Evolutionary conservation across 2,113 vertebrate genomes (phyloP), one percentile per base, ranked within the genome.

Genomic region (Chionomys nivalis): DNA sequence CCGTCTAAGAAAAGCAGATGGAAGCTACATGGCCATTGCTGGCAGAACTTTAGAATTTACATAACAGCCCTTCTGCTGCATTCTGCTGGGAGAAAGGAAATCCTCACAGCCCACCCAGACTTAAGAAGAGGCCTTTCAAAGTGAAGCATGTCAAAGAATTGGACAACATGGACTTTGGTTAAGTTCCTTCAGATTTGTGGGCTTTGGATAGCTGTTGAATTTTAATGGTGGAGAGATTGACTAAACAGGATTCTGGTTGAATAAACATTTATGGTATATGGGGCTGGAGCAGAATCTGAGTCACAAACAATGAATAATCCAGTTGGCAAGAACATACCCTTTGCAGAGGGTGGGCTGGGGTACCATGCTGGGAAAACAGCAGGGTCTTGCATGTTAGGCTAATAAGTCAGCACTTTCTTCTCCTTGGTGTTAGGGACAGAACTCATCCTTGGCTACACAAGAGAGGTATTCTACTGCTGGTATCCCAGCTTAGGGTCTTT

Each of bases 231-330:
- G 33, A 78, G 21, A 89, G 24, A 87, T 3, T 24, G 66, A 75
- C 63, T 78, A 75, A 73, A 44, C 14, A 75, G 47, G 68, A 63
- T 87, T 94, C 31, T 76, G 58, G 42, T 9, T 87, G 16, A 47
- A 55, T 61, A 93, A 91, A 91, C 49, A 68, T 47, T 39, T 81
- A 88, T 4, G 1, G 7, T 36, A 26, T 26, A 88, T 36, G 93
- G 58, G 61, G 77, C 2, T 90, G 36, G 28, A 92, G 47, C 36
- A 88, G 65, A 77, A 21, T 58, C 58, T 77, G 73, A 66, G 26
- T 93, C 77, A 92, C 52, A 94, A 78, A 94, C 10, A 65, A 61
- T 89, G 83, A 89, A 87, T 83, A 95, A 89, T 66, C 87, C n/a
- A 85, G 47, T 90, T 93, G 78, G 68, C 65, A n/a, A 47, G 76